phyloP scores from a whole-genome alignment of 1,140 invertebrate species.

The Drosophila nikananu region DNA sequence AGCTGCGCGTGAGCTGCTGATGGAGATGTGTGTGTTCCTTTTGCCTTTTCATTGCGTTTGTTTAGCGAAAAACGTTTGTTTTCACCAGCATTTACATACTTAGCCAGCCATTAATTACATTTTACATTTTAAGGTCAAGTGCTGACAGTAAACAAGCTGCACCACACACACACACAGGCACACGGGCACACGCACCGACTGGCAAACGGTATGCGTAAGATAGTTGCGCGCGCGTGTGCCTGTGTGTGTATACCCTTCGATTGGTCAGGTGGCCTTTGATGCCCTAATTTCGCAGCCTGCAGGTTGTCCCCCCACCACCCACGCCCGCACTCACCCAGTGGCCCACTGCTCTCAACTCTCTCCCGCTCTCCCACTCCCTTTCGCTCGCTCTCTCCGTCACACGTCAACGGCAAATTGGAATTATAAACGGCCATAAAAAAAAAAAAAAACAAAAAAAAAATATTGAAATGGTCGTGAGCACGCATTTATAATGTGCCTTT shows the following conservation, averaged over 20 bases:
- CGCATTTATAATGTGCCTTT: slow-evolving; percentile 68
- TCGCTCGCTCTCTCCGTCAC: slow-evolving; percentile 29
- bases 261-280: slow-evolving; percentile 81
- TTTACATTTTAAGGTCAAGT: slow-evolving; percentile 71
- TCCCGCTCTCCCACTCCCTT: slow-evolving; percentile 5
- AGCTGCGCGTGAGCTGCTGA: slow-evolving; percentile 28
- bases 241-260: slow-evolving; percentile 64
- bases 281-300: slow-evolving; percentile 69
- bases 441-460: slow-evolving; percentile 4
- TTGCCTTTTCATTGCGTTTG: slow-evolving; percentile 14
- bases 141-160: slow-evolving; percentile 40
- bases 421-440: slow-evolving; percentile 69
- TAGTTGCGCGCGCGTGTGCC: slow-evolving; percentile 7
- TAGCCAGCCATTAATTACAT: slow-evolving; percentile 73
- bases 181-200: slow-evolving; percentile 7
- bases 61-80: slow-evolving; percentile 30
- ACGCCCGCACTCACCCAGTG: not conserved
- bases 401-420: slow-evolving; percentile 68
- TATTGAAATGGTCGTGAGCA: slow-evolving; percentile 65
- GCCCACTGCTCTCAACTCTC: slow-evolving; percentile 4
- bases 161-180: slow-evolving; percentile 7
- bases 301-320: slow-evolving; percentile 1
- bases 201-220: slow-evolving; percentile 11
- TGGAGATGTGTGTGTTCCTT: slow-evolving; percentile 14
- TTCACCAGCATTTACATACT: slow-evolving; percentile 65